Evolutionary conservation across 1,140 invertebrate species (phyloP), one percentile per base, ranked within the genome.

Genomic region (Aphidius gifuensis): DNA sequence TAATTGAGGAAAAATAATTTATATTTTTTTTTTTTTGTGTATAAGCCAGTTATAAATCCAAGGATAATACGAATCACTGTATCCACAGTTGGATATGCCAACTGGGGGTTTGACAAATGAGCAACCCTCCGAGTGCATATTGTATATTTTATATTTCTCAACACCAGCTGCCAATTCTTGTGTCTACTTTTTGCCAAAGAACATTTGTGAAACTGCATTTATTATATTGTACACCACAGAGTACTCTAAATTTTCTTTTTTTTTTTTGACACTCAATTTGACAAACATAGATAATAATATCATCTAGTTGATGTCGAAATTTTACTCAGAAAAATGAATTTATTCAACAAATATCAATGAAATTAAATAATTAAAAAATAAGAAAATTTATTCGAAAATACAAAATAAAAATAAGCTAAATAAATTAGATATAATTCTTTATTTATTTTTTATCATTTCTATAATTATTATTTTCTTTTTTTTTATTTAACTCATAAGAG

Each of bases 91-190:
- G 48, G 50, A 38, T 44, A 51, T 50, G 49, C 49, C 49, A 61
- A 61, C 32, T 32, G 23, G 42, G 59, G 58, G 59, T n/a, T 51
- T 61, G 59, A 61, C 59, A 54, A 61, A 61, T 61, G 59, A 61
- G 51, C 59, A 61, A 54, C 58, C 48, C 48, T 53, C 59, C 11
- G 23, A 11, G 5, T 39, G 44, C 32, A 5, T n/a, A 32, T 53
- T 16, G 16, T 16, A 16, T 16, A 16, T 46, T 32, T 3, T 32
- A 32, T 32, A 32, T 32, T 32, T 32, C 4, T 32, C 23, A 32
- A 32, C 23, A 32, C 23, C 59, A 61, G 59, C 59, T 61, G 59
- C 49, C 50, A 61, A 61, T 61, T 54, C 43, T 61, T 9, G 6
- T 43, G 47, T 40, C 43, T 48, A 43, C 16, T 42, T 8, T 43